Percentiles rank a stretch among this genome's conserved stretches.
Evolutionary conservation across 2,888 invertebrate genomes (phyloP).

Genomic region (Ashinkailepas kermadecensis): DNA sequence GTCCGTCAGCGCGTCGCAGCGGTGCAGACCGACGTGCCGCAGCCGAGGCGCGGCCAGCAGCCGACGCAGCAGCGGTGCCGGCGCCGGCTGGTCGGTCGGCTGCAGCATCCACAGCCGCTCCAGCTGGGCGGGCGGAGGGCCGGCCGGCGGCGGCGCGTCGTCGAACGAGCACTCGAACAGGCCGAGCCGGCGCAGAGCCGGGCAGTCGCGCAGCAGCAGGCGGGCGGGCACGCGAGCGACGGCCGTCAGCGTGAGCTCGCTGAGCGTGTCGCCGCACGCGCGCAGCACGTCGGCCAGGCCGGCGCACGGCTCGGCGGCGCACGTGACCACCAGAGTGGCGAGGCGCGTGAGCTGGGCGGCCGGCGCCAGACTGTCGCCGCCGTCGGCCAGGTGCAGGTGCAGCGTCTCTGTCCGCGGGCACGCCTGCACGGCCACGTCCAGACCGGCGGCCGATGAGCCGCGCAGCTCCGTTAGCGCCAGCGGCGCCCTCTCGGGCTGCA

Average conservation of each 20-base stretch:
- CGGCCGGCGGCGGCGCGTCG: background rate
- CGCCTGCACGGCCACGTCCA: background rate
- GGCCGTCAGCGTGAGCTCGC: background rate
- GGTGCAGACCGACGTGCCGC: background rate
- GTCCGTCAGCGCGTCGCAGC: background rate
- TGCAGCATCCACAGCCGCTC: background rate
- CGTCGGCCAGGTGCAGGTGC: background rate
- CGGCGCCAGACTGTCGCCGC: background rate
- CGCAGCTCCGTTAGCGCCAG: background rate
- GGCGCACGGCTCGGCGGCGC: background rate
- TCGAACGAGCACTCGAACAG: background rate
- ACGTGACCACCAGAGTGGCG: background rate
- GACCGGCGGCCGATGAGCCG: background rate
- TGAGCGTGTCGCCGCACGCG: background rate
- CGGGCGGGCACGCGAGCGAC: background rate
- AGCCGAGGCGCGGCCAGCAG: background rate
- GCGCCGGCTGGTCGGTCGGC: background rate
- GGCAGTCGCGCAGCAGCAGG: background rate
- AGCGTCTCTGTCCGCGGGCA: background rate
- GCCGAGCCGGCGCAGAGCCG: background rate
- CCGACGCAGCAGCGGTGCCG: background rate
- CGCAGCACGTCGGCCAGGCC: background rate
- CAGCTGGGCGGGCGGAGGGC: background rate
- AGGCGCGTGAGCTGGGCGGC: background rate
- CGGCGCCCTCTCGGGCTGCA: background rate